A percentile compares a stretch with the other conserved stretches of the same genome.
Evolutionary conservation across 2,888 invertebrate genomes (phyloP).

Genomic region (Terebella lapidaria): DNA sequence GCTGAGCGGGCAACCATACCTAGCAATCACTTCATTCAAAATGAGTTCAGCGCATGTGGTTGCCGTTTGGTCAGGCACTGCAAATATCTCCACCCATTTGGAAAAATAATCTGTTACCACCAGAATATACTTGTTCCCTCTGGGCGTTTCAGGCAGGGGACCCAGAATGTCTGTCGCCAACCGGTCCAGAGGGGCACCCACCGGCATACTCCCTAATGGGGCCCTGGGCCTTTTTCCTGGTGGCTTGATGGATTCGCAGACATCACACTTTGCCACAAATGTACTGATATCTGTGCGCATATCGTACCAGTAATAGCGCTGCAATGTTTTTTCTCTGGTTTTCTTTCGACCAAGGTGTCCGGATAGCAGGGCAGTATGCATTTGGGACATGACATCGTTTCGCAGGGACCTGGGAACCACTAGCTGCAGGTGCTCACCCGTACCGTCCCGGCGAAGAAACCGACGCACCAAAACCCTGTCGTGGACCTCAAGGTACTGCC

Average conservation of each 20-base stretch:
- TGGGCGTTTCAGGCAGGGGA: slow-evolving; percentile 19
- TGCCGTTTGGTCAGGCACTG: no score
- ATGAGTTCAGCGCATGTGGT: slow-evolving; percentile 16
- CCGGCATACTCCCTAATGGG: no score
- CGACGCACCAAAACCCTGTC: slow-evolving; percentile 15
- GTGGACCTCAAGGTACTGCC: background rate
- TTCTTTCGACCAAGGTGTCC: slow-evolving; percentile 21
- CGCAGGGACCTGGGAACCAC: slow-evolving; percentile 12
- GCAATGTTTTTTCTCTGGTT: no score
- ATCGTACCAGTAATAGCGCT: no score
- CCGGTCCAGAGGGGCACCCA: no score
- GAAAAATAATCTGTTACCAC: slow-evolving; percentile 22
- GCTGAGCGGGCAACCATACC: slow-evolving; percentile 23
- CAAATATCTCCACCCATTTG: slow-evolving; percentile 22
- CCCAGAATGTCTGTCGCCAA: slow-evolving; percentile 22
- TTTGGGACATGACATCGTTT: slow-evolving; percentile 8
- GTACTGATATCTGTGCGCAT: no score
- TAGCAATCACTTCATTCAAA: slow-evolving; percentile 20
- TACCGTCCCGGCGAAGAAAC: slow-evolving; percentile 6
- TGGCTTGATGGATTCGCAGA: slow-evolving; percentile 14
- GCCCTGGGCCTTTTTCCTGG: slow-evolving; percentile 11
- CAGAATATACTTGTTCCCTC: slow-evolving; percentile 25
- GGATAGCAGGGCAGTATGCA: slow-evolving; percentile 13
- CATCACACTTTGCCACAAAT: slow-evolving; percentile 22
- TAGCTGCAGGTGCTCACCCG: slow-evolving; percentile 1